Base-by-base conservation (phyloP, 2,113 vertebrate species). In the Dicaeum eximium region DNA sequence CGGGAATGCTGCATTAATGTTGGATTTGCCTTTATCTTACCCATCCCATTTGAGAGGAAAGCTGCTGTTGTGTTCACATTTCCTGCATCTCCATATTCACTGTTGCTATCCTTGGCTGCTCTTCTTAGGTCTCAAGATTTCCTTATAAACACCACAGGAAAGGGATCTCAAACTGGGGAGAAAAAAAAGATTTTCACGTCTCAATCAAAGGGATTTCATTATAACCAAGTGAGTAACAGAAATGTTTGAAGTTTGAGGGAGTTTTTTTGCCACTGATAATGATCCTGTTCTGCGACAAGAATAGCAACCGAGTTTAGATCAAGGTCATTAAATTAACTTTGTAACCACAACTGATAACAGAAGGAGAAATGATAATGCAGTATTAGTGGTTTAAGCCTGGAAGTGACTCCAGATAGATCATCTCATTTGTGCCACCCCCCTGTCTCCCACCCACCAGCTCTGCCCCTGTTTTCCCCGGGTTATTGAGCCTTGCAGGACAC, bases 111-210 rank as follows among this genome's bases (percentile, higher is more conserved):
- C 44, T 42, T 71, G 21, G 16, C 71, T 93, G 66, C n/a, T 70
- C 85, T 58, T 77, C 91, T 66, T 71, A 97, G 92, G 84, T 75
- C 95, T 89, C 65, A 24, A 48, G 67, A 37, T 45, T 91, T 90
- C 97, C 97, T 62, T 90, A 78, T 23, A 98, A 97, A 95, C 87
- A 72, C 47, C 93, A 94, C 15, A 88, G 73, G 15, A 70, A 95
- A 64, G 19, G 70, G 83, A 91, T 90, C 78, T 78, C 73, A 90
- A 93, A 97, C 70, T 66, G 27, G 97, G 11, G 5, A 0, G 0
- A 96, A 73, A 98, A 72, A 37, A 71, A 98, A 90, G 38, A 97
- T 97, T 25, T 98, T 99, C 94, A 97, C 92, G 37, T 98, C 95
- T 54, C 97, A 98, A 25, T 62, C 97, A 53, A 98, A 97, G 85